Conservation (phyloP, 2,888 invertebrate genomes). For the Eueremaeus valkanovi region DNA sequence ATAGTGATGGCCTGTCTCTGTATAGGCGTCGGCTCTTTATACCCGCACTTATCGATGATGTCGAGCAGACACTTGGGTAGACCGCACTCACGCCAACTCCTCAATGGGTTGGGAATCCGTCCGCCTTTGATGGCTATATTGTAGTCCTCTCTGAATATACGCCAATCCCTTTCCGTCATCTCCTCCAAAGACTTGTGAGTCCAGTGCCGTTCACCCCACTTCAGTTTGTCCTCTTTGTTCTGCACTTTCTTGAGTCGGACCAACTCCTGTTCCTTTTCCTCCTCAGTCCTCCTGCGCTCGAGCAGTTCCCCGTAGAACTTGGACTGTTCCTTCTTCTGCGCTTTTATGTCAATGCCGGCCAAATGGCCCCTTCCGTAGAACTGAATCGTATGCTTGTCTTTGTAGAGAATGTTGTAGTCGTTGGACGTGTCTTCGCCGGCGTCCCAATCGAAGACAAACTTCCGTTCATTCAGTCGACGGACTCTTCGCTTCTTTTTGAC, state of each 20-base stretch:
- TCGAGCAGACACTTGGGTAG: conserved; percentile 86
- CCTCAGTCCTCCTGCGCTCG: conserved; percentile 85
- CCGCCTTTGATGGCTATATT: conserved; percentile 90
- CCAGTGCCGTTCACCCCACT: conserved; percentile 99
- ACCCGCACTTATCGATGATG: conserved; percentile 89
- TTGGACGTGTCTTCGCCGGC: conserved; percentile 96
- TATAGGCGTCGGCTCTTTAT: conserved; percentile 97
- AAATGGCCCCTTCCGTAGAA: conserved; percentile 97
- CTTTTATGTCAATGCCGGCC: conserved; percentile 95
- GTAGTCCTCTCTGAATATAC: conserved; percentile 98
- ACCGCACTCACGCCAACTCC: conserved; percentile 89
- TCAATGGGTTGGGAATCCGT: conserved; percentile 85
- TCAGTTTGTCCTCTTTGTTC: conserved; percentile 93
- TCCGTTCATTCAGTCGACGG: conserved; percentile 89
- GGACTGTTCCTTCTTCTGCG: conserved; percentile 73
- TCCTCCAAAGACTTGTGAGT: conserved; percentile 86
- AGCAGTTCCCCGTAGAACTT: conserved; percentile 94
- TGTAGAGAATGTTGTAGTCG: conserved; percentile 95
- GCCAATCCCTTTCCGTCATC: conserved; percentile 99
- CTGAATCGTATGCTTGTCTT: conserved; percentile 85
- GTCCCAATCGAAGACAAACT: conserved; percentile 99
- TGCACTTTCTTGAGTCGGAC: conserved; percentile 85
- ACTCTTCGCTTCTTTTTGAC: conserved; percentile 88
- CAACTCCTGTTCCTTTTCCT: conserved; percentile 94
- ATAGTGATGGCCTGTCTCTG: conserved; percentile 99